Evolutionary conservation across 2,113 vertebrate species (phyloP).

Genomic region (Aramus guarauna): DNA sequence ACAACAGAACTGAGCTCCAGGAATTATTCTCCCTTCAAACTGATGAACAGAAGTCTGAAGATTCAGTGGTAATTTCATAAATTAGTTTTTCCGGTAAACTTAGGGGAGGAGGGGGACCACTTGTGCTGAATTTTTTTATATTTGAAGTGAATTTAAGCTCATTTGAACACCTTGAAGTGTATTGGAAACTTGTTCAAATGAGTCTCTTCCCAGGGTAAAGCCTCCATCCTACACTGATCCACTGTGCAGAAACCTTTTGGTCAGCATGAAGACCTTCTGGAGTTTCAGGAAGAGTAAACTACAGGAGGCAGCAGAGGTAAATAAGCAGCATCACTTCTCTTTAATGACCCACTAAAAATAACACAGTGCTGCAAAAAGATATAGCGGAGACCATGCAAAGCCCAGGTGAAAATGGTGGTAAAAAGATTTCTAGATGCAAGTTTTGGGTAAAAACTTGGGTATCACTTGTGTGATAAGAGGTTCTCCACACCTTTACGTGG

Average conservation of each 20-base stretch:
- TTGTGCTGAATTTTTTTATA: not conserved
- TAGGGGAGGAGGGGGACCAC: fast-evolving
- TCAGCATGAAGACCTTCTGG: not conserved
- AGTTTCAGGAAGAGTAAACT: not conserved
- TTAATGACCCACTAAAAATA: not conserved
- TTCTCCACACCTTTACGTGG: not conserved
- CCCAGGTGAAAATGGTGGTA: not conserved
- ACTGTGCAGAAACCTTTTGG: not conserved
- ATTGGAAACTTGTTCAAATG: not conserved
- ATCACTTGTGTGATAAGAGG: not conserved
- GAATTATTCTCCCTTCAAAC: not conserved
- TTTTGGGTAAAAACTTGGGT: not conserved
- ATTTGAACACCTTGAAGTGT: not conserved
- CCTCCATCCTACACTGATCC: not conserved
- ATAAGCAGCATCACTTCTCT: not conserved
- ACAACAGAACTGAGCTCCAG: not conserved
- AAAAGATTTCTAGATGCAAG: not conserved
- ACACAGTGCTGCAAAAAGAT: not conserved
- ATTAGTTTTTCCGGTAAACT: not conserved
- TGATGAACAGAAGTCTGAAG: not conserved
- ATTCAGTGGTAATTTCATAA: not conserved
- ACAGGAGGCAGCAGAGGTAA: not conserved
- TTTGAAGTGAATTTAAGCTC: not conserved
- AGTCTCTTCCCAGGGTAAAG: not conserved
- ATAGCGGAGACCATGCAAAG: not conserved